Evolutionary conservation across 1,140 invertebrate species (phyloP), one percentile per base, ranked within the genome.

Genomic region (Triops longicaudatus): DNA sequence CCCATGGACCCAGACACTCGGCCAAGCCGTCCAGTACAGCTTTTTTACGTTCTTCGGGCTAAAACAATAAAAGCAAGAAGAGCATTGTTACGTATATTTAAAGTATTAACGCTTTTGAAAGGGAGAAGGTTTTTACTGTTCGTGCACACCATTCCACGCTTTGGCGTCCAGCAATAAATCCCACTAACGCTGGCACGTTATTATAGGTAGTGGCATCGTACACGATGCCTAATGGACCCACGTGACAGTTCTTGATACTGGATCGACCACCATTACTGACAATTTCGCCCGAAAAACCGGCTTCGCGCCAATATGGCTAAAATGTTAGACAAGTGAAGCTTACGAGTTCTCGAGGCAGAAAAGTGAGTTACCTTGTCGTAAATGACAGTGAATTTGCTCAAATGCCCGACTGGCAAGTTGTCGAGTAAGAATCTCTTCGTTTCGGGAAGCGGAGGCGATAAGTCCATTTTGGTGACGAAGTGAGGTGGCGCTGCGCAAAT

Each of bases 351-450:
- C 5, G 4, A 26, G 26, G n/a, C 22, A 12, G 3, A 78, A 28
- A 77, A 3, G 28, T 76, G 1, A 74, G 79, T 79, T 79, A 85
- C 84, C 80, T 82, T 80, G 77, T 81, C 77, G 76, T 84, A 86
- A 26, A 83, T 85, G n/a, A 85, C 80, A 14, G 85, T 82, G 37
- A 85, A 82, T 80, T 86, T 86, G 22, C 81, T 83, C 14, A 85
- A 76, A 79, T 83, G 81, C 9, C 84, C 83, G 11, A 82, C 77
- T 26, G 82, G 83, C 82, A 85, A 83, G 75, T 82, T 81, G 50
- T 82, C 81, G 37, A 82, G 81, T 0, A 86, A 76, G 26, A 83
- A 78, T 42, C 75, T 73, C 77, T 82, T 83, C 26, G 78, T 77
- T 31, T 80, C 78, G 9, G 84, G 83, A 17, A 86, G 79, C 14